Conservation (phyloP, 2,888 invertebrate genomes). For the Drosophila sordidula region DNA sequence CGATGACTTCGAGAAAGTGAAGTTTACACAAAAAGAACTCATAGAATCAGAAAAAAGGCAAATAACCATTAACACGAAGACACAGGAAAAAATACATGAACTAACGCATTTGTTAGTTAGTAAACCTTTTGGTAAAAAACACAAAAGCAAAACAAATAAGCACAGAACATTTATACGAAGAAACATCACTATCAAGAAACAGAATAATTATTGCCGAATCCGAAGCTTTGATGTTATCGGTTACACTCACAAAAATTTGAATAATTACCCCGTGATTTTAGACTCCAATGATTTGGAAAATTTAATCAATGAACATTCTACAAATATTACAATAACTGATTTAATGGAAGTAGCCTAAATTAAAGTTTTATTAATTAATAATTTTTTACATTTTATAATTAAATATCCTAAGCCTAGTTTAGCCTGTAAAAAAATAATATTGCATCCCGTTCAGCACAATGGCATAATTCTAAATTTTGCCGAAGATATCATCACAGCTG, state of each 20-base stretch:
- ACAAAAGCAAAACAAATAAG: background rate
- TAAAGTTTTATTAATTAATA: constrained; percentile 1
- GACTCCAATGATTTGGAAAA: background rate
- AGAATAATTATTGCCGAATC: background rate
- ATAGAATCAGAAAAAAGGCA: background rate
- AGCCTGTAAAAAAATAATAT: background rate
- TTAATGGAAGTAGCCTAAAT: background rate
- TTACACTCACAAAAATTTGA: background rate
- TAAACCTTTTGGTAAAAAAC: background rate
- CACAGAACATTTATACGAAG: background rate
- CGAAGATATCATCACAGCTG: no score
- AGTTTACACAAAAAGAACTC: background rate
- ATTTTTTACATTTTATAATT: constrained; percentile 7
- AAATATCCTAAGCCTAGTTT: constrained; percentile 7
- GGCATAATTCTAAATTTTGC: no score
- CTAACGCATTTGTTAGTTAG: no score
- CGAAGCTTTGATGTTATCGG: background rate
- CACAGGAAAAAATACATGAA: background rate
- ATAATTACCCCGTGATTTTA: background rate
- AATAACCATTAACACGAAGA: background rate
- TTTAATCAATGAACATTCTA: background rate
- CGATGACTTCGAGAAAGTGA: background rate
- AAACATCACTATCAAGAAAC: background rate
- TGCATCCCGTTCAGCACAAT: no score
- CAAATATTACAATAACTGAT: background rate